Percentiles rank a stretch among this genome's conserved stretches.
These are phyloP conservation scores for Macropis europaea DNA, from an alignment of 2,888 invertebrate genomes.

Conservation along the genomic window DNA sequence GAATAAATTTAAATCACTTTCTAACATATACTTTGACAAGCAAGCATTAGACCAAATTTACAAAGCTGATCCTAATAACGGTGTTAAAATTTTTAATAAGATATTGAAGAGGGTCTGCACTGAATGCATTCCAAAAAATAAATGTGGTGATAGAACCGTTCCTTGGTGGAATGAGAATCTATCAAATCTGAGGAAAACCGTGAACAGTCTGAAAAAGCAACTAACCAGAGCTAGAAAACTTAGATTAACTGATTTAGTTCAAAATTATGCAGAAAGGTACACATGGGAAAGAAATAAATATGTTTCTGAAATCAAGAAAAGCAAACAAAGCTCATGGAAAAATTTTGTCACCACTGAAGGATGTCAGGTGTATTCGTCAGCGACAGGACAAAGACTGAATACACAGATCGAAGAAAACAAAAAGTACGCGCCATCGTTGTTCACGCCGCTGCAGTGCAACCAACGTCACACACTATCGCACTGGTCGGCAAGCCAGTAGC, in stretches of 20 bases:
- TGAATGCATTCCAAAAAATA: background rate
- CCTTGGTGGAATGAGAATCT: background rate
- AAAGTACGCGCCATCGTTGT: no score
- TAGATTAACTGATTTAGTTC: no score
- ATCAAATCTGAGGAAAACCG: background rate
- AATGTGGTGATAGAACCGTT: background rate
- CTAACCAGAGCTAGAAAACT: background rate
- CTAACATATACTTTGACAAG: background rate
- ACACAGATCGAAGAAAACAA: background rate
- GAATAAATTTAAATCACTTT: background rate
- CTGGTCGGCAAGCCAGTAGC: no score
- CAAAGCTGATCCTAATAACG: background rate
- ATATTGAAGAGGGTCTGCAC: background rate
- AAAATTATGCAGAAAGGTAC: background rate
- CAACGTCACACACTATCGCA: no score
- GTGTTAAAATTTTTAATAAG: background rate
- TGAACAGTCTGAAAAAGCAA: background rate
- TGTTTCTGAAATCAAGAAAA: background rate
- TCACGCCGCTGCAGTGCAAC: no score
- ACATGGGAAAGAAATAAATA: background rate
- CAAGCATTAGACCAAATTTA: background rate
- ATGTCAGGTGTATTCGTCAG: no score
- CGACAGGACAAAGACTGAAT: no score
- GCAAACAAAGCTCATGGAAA: background rate
- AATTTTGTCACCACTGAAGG: background rate